phyloP scores from a whole-genome alignment of 2,113 vertebrate species.

The Megaceryle torquata region DNA sequence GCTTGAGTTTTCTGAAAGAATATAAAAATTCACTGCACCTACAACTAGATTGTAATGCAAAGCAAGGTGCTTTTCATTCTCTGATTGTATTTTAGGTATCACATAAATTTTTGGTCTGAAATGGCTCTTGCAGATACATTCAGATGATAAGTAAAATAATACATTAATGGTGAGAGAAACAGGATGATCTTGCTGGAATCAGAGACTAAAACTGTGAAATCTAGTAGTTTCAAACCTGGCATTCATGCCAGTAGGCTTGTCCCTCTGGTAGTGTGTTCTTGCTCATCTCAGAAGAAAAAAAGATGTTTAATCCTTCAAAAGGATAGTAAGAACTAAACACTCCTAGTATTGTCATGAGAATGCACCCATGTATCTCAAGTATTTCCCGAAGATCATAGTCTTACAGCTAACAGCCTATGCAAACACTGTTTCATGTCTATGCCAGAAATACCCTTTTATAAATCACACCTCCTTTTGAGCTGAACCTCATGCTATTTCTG shows the following conservation, averaged over 20 bases:
- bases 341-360: background rate
- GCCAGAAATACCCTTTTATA: conserved; percentile 46
- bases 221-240: background rate
- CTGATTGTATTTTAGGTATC: background rate
- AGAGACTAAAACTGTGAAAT: background rate
- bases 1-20: background rate
- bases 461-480: conserved; percentile 27
- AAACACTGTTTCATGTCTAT: conserved; percentile 58
- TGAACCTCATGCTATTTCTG: conserved; percentile 55
- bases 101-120: background rate
- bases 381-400: conserved; percentile 19
- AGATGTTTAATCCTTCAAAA: background rate
- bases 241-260: background rate
- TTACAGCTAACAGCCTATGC: conserved; percentile 32
- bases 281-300: background rate
- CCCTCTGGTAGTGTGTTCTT: background rate
- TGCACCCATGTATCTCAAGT: background rate
- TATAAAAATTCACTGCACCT: background rate
- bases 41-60: background rate
- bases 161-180: background rate
- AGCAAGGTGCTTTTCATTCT: background rate
- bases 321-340: background rate
- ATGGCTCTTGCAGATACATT: background rate
- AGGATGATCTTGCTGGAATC: background rate
- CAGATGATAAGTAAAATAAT: background rate